Conservation (phyloP, 1,140 invertebrate genomes). For the Tetramorium parvispinum region DNA sequence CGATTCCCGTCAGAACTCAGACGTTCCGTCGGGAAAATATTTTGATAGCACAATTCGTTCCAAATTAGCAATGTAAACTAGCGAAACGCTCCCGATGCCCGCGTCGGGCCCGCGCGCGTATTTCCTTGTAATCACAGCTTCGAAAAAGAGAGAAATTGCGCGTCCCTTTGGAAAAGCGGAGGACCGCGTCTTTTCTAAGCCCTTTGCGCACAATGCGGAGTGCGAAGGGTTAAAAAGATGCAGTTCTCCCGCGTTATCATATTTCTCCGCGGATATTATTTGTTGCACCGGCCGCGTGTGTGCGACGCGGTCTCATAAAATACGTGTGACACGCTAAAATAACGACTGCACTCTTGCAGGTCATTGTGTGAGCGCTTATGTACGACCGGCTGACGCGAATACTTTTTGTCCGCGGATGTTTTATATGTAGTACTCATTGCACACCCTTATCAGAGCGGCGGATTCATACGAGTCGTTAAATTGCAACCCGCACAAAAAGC, state of each 20-base stretch:
- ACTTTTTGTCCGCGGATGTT: constrained; percentile 46
- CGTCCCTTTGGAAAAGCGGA: neutral
- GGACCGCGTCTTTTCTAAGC: neutral
- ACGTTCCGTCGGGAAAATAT: neutral
- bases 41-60: neutral
- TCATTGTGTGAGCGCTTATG: constrained; percentile 49
- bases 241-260: constrained; percentile 20
- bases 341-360: constrained; percentile 53
- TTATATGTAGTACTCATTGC: constrained; percentile 18
- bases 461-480: constrained; percentile 51
- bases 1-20: neutral
- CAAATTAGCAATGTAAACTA: constrained; percentile 28
- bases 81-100: neutral
- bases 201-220: neutral
- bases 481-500: constrained; percentile 21
- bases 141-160: constrained; percentile 8
- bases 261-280: constrained; percentile 52
- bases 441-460: neutral
- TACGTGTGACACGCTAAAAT: constrained; percentile 57
- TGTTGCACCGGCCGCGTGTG: constrained; percentile 24
- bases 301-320: constrained; percentile 45
- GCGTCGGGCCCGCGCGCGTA: neutral
- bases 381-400: constrained; percentile 52
- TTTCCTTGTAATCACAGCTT: neutral
- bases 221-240: constrained; percentile 44